phyloP scores from a whole-genome alignment of 2,113 vertebrate species.

The Macaca nemestrina region DNA sequence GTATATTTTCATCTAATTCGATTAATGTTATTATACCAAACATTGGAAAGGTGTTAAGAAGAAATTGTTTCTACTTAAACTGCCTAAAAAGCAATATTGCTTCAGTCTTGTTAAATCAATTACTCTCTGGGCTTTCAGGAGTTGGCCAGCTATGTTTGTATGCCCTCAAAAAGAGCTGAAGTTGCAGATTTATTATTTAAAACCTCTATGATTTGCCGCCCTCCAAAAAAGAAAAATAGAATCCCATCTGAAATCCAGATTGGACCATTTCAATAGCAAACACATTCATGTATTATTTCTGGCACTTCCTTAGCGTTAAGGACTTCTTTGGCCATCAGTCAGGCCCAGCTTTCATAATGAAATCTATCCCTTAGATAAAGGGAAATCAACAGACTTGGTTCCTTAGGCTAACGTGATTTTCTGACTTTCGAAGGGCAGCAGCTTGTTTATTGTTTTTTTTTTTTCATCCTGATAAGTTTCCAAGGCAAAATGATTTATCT shows the following conservation, averaged over 20 bases:
- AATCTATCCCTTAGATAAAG: slow-evolving; percentile 63
- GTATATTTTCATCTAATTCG: slow-evolving; percentile 11
- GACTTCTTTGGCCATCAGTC: slow-evolving; percentile 57
- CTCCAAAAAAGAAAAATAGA: slow-evolving; percentile 47
- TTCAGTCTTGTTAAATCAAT: slow-evolving; percentile 68
- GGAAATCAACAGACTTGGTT: slow-evolving; percentile 64
- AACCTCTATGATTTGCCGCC: slow-evolving; percentile 61
- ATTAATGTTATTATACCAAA: slow-evolving; percentile 55
- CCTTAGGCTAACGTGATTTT: slow-evolving; percentile 72
- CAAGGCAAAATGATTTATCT: slow-evolving; percentile 73
- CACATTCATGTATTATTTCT: slow-evolving; percentile 69
- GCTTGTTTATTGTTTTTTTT: slow-evolving; percentile 58
- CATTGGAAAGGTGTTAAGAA: slow-evolving; percentile 53
- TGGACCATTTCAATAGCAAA: slow-evolving; percentile 50
- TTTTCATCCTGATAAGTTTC: slow-evolving; percentile 71
- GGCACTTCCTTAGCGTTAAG: slow-evolving; percentile 22
- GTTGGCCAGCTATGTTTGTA: slow-evolving; percentile 44
- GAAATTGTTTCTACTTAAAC: slow-evolving; percentile 65
- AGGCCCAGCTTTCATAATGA: slow-evolving; percentile 57
- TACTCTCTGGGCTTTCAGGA: slow-evolving; percentile 60
- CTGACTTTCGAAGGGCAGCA: slow-evolving; percentile 47
- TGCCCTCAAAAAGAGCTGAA: slow-evolving; percentile 67
- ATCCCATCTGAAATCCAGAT: slow-evolving; percentile 61
- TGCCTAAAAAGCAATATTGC: slow-evolving; percentile 58
- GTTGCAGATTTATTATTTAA: slow-evolving; percentile 72